Evolutionary conservation across 1,140 invertebrate genomes (phyloP), one percentile per base, ranked within the genome.

Genomic region (Trypoxylus dichotomus): DNA sequence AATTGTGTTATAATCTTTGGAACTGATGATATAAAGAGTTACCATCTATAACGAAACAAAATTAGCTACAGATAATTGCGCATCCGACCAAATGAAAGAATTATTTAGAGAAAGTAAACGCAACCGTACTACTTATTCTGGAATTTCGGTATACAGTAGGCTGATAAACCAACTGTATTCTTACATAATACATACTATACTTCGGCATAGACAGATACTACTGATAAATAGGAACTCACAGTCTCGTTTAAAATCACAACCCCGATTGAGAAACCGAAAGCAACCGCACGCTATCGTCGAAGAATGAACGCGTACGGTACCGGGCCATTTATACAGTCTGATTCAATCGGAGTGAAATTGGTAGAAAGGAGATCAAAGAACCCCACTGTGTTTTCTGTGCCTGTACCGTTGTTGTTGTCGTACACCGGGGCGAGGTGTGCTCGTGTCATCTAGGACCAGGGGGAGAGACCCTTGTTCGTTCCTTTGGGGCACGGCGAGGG

Each of bases 281-380:
- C 47, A 54, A 54, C 47, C 47, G 47, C 47, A 3, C 47, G 47
- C 47, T 19, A 15, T 43, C 10, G 42, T 43, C 42, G 42, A 43
- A 43, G 42, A 43, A 15, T 21, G 60, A 25, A 68, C 60, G 24
- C 60, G n/a, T 29, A 21, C 24, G 25, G 60, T 13, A 54, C 47
- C 47, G 47, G 47, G 47, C 60, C 60, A 68, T 68, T 68, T 68
- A 68, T 68, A 68, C 60, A 68, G 60, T 68, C 60, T 68, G 60
- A 68, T 68, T 68, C 60, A 68, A 68, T 68, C 60, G n/a, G 60
- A 68, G 60, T 68, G 60, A 68, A 68, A 68, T 68, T 68, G 60
- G 60, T 68, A 68, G 60, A 68, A 27, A 68, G 60, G 60, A 68
- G 60, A 68, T 68, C 60, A 68, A 68, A 68, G 60, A 68, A 68